Percentiles rank a stretch among this genome's conserved stretches.
Evolutionary conservation across 2,113 vertebrate species (phyloP).

Genomic region (Syrmaticus mikado): DNA sequence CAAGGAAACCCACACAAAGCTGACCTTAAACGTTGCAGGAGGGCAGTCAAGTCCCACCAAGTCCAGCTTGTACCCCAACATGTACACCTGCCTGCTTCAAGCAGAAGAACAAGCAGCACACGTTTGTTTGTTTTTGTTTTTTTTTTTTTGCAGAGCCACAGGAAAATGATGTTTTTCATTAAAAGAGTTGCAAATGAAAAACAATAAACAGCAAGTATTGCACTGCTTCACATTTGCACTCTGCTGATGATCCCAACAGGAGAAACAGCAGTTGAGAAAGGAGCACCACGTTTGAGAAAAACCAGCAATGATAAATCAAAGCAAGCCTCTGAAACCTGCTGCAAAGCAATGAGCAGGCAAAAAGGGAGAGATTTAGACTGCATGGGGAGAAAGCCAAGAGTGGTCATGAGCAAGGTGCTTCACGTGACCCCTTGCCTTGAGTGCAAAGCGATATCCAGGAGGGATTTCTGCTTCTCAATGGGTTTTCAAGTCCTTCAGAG

Average conservation of each 20-base stretch:
- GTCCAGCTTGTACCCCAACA: not conserved
- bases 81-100: not conserved
- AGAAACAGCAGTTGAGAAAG: not conserved
- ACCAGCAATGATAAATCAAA: constrained; percentile 1
- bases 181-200: not conserved
- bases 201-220: not conserved
- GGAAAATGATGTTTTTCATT: not conserved
- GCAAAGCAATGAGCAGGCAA: not conserved
- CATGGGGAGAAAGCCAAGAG: not conserved
- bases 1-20: too few relatives aligned
- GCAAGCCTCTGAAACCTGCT: not conserved
- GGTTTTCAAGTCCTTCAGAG: not conserved
- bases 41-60: not conserved
- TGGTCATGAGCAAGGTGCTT: not conserved
- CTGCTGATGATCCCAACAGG: rapidly evolving
- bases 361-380: not conserved
- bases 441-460: not conserved
- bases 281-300: not conserved
- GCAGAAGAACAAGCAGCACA: not conserved
- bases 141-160: not conserved
- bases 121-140: not conserved
- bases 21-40: not conserved
- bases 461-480: not conserved
- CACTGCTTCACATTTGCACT: rapidly evolving
- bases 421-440: not conserved